Conservation (phyloP, 1,140 invertebrate species). For the Tenebrio molitor region DNA sequence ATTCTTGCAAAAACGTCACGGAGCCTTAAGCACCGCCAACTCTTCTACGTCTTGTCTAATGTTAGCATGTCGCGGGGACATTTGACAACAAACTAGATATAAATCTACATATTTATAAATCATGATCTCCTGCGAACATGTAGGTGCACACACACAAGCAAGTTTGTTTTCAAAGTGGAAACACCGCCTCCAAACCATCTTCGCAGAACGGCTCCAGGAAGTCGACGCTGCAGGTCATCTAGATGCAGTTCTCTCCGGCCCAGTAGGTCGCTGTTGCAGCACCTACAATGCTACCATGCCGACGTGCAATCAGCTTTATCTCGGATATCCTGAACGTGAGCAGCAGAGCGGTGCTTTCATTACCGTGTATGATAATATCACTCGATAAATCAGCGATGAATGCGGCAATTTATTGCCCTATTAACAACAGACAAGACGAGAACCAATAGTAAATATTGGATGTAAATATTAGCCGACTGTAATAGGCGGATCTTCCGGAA, state of each 20-base stretch:
- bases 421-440: slow-evolving; percentile 59
- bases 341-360: slow-evolving; percentile 44
- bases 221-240: background rate
- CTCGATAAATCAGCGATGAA: slow-evolving; percentile 61
- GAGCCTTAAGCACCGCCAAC: too few relatives aligned
- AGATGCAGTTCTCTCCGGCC: slow-evolving; percentile 22
- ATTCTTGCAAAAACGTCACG: too few relatives aligned
- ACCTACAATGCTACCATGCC: slow-evolving; percentile 17
- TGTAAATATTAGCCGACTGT: slow-evolving; percentile 56
- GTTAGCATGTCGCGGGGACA: slow-evolving; percentile 1
- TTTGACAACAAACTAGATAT: slow-evolving; percentile 20
- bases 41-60: too few relatives aligned
- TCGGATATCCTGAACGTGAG: slow-evolving; percentile 45
- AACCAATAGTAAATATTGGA: slow-evolving; percentile 61
- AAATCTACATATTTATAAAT: slow-evolving; percentile 39
- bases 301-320: slow-evolving; percentile 46
- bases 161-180: slow-evolving; percentile 2
- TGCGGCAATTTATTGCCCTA: slow-evolving; percentile 60
- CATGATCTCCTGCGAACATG: slow-evolving; percentile 24
- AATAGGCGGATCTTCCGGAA: slow-evolving; percentile 42
- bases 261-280: slow-evolving; percentile 2
- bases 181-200: slow-evolving; percentile 1
- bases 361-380: slow-evolving; percentile 55
- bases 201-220: background rate
- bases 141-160: slow-evolving; percentile 11